Percentiles rank a stretch among this genome's conserved stretches.
These are phyloP conservation scores for Eupithecia insigniata DNA, from an alignment of 2,888 invertebrate species.

Conservation along the genomic window DNA sequence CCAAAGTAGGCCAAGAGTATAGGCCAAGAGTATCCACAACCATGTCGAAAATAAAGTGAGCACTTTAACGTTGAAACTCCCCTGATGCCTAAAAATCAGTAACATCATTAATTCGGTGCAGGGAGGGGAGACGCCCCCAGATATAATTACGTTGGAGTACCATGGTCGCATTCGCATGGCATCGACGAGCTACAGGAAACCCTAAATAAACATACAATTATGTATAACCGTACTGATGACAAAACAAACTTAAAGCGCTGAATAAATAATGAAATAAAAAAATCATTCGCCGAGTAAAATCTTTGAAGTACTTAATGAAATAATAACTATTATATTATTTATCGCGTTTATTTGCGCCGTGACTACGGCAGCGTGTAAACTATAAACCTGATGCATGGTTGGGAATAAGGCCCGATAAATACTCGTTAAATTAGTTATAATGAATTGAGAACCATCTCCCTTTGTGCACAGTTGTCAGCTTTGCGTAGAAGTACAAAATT, in stretches of 20 bases:
- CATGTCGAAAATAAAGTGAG: constrained; percentile 9
- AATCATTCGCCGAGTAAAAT: background rate
- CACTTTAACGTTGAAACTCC: constrained; percentile 14
- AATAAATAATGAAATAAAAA: background rate
- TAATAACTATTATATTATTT: background rate
- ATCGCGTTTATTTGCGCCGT: background rate
- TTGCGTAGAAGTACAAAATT: background rate
- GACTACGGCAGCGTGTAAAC: background rate
- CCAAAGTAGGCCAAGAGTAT: too few relatives aligned
- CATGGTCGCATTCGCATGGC: constrained; percentile 61
- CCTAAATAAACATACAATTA: constrained; percentile 74
- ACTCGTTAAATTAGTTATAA: background rate
- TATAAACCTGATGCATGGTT: background rate
- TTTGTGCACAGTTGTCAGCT: too few relatives aligned
- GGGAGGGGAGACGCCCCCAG: constrained; percentile 48
- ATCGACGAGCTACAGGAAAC: constrained; percentile 60
- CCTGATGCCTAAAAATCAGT: constrained; percentile 27
- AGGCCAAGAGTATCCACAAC: background rate
- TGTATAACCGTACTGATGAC: constrained; percentile 60
- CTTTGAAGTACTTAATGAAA: too few relatives aligned
- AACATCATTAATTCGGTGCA: constrained; percentile 30
- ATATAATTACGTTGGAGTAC: constrained; percentile 67
- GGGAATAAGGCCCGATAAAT: background rate
- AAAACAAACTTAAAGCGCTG: constrained; percentile 36
- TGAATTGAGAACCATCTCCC: background rate